Conservation (phyloP, 1,140 invertebrate species). For the Eueides isabella region DNA sequence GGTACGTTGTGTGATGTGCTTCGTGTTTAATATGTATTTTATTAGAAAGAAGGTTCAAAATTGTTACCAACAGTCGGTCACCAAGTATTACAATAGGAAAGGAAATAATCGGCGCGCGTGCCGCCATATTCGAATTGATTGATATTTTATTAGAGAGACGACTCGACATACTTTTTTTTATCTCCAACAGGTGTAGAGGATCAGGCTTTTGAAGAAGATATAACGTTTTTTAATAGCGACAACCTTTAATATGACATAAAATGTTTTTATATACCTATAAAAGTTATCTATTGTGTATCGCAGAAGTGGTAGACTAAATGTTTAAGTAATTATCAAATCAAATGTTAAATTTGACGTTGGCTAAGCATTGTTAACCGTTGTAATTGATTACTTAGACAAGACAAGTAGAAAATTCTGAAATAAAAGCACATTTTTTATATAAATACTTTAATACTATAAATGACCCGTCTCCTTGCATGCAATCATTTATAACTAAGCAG, state of each 20-base stretch:
- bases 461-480: conserved; percentile 16
- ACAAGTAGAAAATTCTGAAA: neutral
- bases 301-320: too few species aligned
- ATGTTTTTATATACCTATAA: neutral
- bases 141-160: conserved; percentile 37
- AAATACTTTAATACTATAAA: neutral
- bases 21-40: conserved; percentile 17
- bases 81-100: neutral
- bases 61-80: neutral
- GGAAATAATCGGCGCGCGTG: conserved; percentile 27
- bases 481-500: conserved; percentile 19
- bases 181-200: conserved; percentile 16
- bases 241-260: neutral
- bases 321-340: too few species aligned
- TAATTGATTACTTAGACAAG: neutral
- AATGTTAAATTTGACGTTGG: too few species aligned
- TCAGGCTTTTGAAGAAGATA: conserved; percentile 4
- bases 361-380: too few species aligned
- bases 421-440: neutral
- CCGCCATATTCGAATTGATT: conserved; percentile 33
- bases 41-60: conserved; percentile 15
- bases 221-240: neutral
- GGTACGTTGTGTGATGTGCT: neutral
- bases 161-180: conserved; percentile 31
- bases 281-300: neutral